phyloP scores from a whole-genome alignment of 92 coral and sea anemone species.

The Blastomussa wellsi region DNA sequence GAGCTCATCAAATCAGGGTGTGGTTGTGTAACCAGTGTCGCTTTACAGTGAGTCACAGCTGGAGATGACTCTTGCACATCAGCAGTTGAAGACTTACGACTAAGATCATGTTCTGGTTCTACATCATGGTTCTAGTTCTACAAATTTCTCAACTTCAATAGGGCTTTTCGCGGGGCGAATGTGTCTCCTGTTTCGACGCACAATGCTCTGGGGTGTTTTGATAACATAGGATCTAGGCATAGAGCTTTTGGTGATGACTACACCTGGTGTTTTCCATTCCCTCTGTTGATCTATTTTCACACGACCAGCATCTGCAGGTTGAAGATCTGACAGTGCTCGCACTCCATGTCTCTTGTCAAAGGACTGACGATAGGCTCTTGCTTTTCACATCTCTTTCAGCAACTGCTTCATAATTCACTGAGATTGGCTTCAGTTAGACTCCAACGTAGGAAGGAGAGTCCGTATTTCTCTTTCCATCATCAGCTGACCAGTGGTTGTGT shows the following conservation, averaged over 20 bases:
- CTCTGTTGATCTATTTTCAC: constrained; percentile 28
- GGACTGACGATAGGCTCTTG: neutral
- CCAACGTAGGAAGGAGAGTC: constrained; percentile 34
- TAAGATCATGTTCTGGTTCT: neutral
- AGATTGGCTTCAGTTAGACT: constrained; percentile 8
- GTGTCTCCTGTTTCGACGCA: constrained; percentile 53
- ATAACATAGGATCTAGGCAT: constrained; percentile 31
- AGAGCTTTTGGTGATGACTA: constrained; percentile 30
- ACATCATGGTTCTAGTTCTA: neutral
- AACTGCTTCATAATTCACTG: neutral
- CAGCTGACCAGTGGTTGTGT: constrained; percentile 38
- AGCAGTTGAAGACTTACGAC: neutral
- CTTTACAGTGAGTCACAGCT: neutral
- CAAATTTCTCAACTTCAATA: neutral
- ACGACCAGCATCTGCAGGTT: constrained; percentile 33
- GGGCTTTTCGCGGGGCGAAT: constrained; percentile 9
- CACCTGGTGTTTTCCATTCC: constrained; percentile 26
- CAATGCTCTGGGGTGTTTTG: constrained; percentile 7
- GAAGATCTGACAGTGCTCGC: constrained; percentile 26
- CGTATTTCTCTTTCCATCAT: constrained; percentile 51
- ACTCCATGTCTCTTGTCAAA: constrained; percentile 13
- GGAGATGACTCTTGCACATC: neutral
- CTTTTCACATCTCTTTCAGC: neutral
- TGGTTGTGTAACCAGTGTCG: neutral
- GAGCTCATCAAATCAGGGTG: neutral